These are phyloP conservation scores for Myotis yumanensis DNA, from an alignment of 2,113 vertebrate species.

Conservation along the genomic window DNA sequence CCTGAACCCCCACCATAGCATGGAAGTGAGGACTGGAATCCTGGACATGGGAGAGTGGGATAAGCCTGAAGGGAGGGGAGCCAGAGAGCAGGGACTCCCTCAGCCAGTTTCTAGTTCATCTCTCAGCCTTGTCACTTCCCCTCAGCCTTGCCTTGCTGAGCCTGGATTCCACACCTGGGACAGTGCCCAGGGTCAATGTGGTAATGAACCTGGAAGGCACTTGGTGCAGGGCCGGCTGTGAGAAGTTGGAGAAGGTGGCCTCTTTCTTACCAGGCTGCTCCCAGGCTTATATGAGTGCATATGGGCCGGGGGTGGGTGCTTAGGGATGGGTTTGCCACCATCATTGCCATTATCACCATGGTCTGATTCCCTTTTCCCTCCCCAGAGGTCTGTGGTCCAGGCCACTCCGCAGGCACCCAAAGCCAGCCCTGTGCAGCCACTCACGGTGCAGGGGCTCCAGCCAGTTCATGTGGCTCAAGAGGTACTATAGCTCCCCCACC, in stretches of 20 bases:
- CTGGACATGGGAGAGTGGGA: accelerated
- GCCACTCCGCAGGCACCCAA: constrained; percentile 87
- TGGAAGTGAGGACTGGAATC: not conserved
- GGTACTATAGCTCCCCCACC: constrained; percentile 76
- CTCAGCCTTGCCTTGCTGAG: not conserved
- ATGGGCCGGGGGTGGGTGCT: not conserved
- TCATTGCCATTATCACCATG: not conserved
- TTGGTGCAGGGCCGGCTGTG: not conserved
- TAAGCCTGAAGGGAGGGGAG: not conserved
- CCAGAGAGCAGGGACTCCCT: not conserved
- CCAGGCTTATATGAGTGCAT: not conserved
- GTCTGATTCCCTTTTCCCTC: constrained; percentile 22
- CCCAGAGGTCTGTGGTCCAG: constrained; percentile 92
- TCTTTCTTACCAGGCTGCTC: not conserved
- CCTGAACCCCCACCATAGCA: accelerated
- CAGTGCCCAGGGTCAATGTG: not conserved
- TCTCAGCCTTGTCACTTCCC: not conserved
- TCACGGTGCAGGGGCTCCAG: constrained; percentile 87
- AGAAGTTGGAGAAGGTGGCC: not conserved
- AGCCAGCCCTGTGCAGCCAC: constrained; percentile 88
- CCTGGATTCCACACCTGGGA: not conserved
- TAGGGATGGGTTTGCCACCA: not conserved
- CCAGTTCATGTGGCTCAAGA: constrained; percentile 90
- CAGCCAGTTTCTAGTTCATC: not conserved
- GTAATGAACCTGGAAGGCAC: not conserved